Base-by-base conservation (phyloP, 1,140 invertebrate species). In the Littorina saxatilis region DNA sequence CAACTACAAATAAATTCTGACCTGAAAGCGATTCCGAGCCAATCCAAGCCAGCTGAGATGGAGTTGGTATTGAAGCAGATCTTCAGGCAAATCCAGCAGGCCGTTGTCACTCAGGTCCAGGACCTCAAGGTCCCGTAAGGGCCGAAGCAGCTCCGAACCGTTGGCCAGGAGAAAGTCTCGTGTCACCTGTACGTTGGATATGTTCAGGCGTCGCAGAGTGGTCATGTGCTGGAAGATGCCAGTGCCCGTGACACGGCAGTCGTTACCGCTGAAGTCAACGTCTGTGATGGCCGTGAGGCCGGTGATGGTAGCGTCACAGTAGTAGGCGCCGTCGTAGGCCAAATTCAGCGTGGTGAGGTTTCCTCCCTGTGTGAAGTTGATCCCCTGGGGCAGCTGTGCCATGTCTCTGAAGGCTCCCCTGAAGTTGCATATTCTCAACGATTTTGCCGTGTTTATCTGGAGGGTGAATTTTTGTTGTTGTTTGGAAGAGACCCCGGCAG, bases 91-190 rank as follows among this genome's bases (percentile, higher is more conserved):
- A 23, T n/a, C 23, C 29, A 5, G 1, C 20, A 76, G 35, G 29
- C n/a, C 27, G 74, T 76, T 76, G 20, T 20, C 2, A 15, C 37
- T 20, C 74, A 76, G n/a, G 32, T 76, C 74, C 47, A 76, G 74
- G 9, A 37, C 47, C 27, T 61, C 55, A 50, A 76, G 50, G 2
- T 35, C 11, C 13, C 27, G 27, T 23, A 76, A 15, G 23, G 27
- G 47, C 15, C 27, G 5, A 4, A 76, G 23, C 52, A 76, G 20
- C 4, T n/a, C 5, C 9, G 50, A 37, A 7, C 50, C 50, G 23
- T 39, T 76, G 32, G 40, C 13, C 7, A 37, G 3, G 55, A 76
- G 20, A 35, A 58, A 76, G 2, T n/a, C 15, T 13, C 35, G 47
- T 13, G 55, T 17, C 27, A 76, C 50, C 4, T 23, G 7, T 27